Evolutionary conservation across 2,797 vertebrate species (phyloP).

Genomic region (Aplochiton taeniatus): DNA sequence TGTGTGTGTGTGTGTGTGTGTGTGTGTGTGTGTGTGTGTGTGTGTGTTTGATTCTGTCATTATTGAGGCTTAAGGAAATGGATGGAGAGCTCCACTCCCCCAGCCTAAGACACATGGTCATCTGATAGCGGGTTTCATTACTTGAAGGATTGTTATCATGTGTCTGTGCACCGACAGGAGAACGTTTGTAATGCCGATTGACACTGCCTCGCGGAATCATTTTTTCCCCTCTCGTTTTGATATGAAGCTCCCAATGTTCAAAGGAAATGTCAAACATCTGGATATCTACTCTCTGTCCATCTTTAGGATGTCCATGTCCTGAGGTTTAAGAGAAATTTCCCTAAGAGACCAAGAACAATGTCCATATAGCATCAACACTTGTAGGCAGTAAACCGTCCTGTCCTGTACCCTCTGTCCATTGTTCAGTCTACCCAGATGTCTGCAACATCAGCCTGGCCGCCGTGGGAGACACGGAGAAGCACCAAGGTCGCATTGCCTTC

Average conservation of each 20-base stretch:
- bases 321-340: too few species aligned
- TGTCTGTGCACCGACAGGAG: too few species aligned
- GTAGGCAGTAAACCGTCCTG: neutral
- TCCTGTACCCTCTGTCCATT: conserved; percentile 3
- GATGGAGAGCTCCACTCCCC: conserved; percentile 64
- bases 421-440: conserved; percentile 89
- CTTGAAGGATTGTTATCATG: neutral
- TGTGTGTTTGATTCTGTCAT: conserved; percentile 69
- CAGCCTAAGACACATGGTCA: conserved; percentile 35
- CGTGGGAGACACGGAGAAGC: conserved; percentile 79
- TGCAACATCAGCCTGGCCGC: conserved; percentile 88
- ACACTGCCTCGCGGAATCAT: too few species aligned
- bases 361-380: neutral
- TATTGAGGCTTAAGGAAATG: conserved; percentile 55
- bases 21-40: conserved; percentile 31
- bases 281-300: too few species aligned
- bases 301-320: too few species aligned
- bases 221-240: too few species aligned
- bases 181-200: too few species aligned
- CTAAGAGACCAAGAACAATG: too few species aligned
- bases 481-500: conserved; percentile 83
- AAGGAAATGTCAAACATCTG: too few species aligned
- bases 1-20: conserved; percentile 54
- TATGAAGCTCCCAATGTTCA: too few species aligned
- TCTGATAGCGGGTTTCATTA: conserved; percentile 17